phyloP scores from a whole-genome alignment of 2,113 vertebrate species.

The Felis catus region F.catus_Fca126_mat1.0 CM031418.1:127369001-127369500 shows the following conservation, averaged over 20 bases:
- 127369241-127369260: background rate
- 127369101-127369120: conserved; percentile 94
- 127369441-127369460: background rate
- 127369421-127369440: background rate
- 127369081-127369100: conserved; percentile 93
- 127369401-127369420: background rate
- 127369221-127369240: conserved; percentile 92
- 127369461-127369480: background rate
- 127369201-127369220: conserved; percentile 94
- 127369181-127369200: conserved; percentile 86
- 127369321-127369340: background rate
- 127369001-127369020: background rate
- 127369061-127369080: conserved; percentile 93
- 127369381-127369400: background rate
- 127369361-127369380: background rate
- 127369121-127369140: conserved; percentile 91
- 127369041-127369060: conserved; percentile 84
- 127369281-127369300: background rate
- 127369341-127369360: background rate
- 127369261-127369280: background rate
- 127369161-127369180: conserved; percentile 88
- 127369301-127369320: conserved; percentile 12
- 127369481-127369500: background rate
- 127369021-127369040: background rate
- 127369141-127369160: conserved; percentile 89